Conservation (phyloP, 2,888 invertebrate genomes). For the Nowickia ferox region DNA sequence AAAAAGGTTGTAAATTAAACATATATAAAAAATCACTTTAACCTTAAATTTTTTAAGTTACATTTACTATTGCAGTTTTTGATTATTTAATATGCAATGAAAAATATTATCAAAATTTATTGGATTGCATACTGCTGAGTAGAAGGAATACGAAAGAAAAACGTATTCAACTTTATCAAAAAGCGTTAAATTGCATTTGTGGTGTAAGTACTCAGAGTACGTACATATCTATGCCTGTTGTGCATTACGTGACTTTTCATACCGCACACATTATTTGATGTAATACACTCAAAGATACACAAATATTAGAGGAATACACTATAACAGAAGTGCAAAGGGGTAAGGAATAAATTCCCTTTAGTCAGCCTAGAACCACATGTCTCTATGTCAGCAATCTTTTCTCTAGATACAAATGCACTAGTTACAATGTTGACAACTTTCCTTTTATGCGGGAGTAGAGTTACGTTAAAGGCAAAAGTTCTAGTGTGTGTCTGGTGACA, state of each 20-base stretch:
- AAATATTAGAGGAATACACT: background rate
- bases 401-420: no score
- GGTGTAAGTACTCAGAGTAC: constrained; percentile 51
- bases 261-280: constrained; percentile 66
- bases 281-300: constrained; percentile 10
- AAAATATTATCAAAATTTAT: constrained; percentile 35
- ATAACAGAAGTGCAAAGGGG: background rate
- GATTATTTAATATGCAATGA: constrained; percentile 10
- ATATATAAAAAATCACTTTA: background rate
- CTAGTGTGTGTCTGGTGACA: no score
- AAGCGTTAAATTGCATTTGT: constrained; percentile 72
- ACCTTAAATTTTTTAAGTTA: background rate
- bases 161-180: constrained; percentile 60
- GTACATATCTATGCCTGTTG: constrained; percentile 67
- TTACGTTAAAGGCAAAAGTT: no score
- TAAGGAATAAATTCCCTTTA: background rate
- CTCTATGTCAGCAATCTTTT: no score
- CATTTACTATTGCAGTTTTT: constrained; percentile 19
- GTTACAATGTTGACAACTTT: no score
- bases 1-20: no score
- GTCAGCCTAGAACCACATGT: no score
- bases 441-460: no score
- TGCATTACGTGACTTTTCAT: constrained; percentile 72
- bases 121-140: constrained; percentile 17
- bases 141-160: constrained; percentile 9